Evolutionary conservation across 2,888 invertebrate species (phyloP).

Genomic region (Phengaris alcon): DNA sequence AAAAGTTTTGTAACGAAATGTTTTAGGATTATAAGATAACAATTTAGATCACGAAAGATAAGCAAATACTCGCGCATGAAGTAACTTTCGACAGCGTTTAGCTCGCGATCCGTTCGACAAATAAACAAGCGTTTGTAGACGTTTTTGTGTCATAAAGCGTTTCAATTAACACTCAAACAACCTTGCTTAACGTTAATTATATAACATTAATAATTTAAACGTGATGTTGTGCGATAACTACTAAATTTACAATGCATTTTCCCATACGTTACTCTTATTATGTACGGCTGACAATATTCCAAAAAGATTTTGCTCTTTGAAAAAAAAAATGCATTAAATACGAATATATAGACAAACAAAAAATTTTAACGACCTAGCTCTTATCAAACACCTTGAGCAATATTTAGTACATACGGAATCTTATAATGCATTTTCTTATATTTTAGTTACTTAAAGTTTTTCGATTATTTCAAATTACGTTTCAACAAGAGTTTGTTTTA

Average conservation of each 20-base stretch:
- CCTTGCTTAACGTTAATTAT: conserved; percentile 12
- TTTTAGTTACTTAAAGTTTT: neutral
- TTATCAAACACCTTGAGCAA: conserved; percentile 24
- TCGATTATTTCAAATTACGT: neutral
- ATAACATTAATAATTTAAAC: conserved; percentile 17
- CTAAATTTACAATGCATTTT: conserved; percentile 28
- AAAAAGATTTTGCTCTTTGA: neutral
- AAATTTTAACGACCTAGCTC: neutral
- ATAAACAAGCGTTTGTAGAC: conserved; percentile 8
- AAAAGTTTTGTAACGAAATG: conserved; percentile 6
- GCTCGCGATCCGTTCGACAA: conserved; percentile 13
- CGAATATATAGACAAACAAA: conserved; percentile 4
- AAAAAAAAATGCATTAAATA: neutral
- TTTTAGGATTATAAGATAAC: conserved; percentile 10
- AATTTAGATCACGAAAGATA: neutral
- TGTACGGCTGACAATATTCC: neutral
- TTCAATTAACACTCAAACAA: conserved; percentile 16
- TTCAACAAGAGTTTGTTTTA: neutral
- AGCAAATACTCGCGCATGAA: neutral
- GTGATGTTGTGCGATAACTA: conserved; percentile 31
- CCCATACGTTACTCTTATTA: neutral
- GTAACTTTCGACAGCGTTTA: neutral
- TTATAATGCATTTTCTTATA: neutral
- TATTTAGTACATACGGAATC: neutral
- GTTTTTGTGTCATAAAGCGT: conserved; percentile 12